Evolutionary conservation across 2,113 vertebrate species (phyloP).

Genomic region (Anguilla rostrata): DNA sequence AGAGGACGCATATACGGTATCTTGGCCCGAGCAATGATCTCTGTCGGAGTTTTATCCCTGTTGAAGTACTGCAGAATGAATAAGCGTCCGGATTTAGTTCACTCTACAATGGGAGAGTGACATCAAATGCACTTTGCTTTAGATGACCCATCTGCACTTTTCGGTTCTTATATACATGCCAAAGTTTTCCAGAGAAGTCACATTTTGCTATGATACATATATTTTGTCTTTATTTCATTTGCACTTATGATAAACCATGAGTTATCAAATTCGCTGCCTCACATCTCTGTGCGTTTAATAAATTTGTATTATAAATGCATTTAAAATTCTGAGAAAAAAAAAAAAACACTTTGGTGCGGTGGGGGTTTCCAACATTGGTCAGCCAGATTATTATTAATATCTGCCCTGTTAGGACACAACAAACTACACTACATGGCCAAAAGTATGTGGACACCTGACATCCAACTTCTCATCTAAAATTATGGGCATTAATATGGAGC

Average conservation of each 20-base stretch:
- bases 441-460: no score
- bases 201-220: not conserved
- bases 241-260: not conserved
- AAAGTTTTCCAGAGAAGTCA: not conserved
- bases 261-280: not conserved
- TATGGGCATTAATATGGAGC: no score
- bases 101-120: not conserved
- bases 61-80: constrained; percentile 16
- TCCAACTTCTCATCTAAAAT: no score
- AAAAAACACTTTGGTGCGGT: not conserved
- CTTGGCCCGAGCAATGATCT: not conserved
- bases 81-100: not conserved
- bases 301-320: not conserved
- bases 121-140: not conserved
- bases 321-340: not conserved
- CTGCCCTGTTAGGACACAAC: not conserved
- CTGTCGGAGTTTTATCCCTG: not conserved
- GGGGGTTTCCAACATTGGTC: not conserved
- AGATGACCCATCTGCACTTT: not conserved
- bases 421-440: no score
- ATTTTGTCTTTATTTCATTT: not conserved
- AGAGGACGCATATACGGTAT: constrained; percentile 30
- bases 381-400: not conserved
- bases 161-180: not conserved
- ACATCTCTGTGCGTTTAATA: no score